These are phyloP conservation scores for Deilephila elpenor DNA, from an alignment of 2,888 invertebrate genomes.

Conservation along the genomic window DNA sequence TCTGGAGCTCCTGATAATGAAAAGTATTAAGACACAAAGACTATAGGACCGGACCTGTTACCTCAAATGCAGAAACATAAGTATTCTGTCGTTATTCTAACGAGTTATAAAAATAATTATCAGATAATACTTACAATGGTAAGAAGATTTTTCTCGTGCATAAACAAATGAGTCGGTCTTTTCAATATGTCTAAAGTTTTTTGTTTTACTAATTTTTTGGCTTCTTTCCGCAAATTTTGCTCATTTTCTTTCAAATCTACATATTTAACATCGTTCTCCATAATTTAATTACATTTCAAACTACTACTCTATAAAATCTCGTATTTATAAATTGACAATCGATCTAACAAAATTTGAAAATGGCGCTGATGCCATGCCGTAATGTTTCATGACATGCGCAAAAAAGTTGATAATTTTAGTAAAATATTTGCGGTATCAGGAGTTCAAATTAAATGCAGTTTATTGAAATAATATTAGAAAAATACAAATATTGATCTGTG, in stretches of 20 bases:
- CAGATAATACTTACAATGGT: slow-evolving; percentile 80
- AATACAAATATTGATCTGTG: too few species aligned
- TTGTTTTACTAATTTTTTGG: slow-evolving; percentile 65
- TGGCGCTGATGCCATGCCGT: slow-evolving; percentile 45
- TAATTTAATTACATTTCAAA: slow-evolving; percentile 33
- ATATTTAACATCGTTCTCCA: slow-evolving; percentile 41
- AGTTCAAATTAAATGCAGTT: too few species aligned
- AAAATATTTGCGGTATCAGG: neutral
- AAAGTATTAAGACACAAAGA: neutral
- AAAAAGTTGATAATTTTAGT: neutral
- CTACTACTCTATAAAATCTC: slow-evolving; percentile 28
- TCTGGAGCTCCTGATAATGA: too few species aligned
- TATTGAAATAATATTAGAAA: too few species aligned
- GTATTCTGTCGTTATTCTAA: neutral
- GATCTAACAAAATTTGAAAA: slow-evolving; percentile 58
- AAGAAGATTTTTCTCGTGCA: slow-evolving; percentile 84
- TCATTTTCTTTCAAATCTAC: slow-evolving; percentile 60
- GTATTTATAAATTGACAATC: slow-evolving; percentile 35
- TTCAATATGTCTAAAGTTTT: slow-evolving; percentile 58
- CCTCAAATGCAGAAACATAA: too few species aligned
- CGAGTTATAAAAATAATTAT: neutral
- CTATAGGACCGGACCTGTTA: too few species aligned
- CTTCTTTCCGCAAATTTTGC: slow-evolving; percentile 65
- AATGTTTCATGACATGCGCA: slow-evolving; percentile 4
- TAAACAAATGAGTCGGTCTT: slow-evolving; percentile 79